phyloP scores from a whole-genome alignment of 1,140 invertebrate species.

The Nylanderia fulva region DNA sequence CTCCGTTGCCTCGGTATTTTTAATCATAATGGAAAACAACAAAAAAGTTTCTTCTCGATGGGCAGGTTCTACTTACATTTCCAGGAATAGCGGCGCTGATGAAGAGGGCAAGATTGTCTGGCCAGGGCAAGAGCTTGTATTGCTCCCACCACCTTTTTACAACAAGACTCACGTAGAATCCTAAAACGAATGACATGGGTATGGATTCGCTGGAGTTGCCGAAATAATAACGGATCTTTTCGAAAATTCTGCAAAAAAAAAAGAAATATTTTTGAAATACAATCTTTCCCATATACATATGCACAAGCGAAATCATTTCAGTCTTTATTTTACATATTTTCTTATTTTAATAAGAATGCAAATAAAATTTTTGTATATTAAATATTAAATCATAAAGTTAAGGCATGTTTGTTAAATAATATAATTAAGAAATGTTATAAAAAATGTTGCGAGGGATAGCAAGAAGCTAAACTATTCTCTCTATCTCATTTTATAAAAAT shows the following conservation, averaged over 20 bases:
- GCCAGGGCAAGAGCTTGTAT: conserved; percentile 95
- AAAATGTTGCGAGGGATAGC: background rate
- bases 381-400: background rate
- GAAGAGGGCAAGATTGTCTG: conserved; percentile 95
- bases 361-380: background rate
- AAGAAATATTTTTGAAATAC: background rate
- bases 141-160: conserved; percentile 97
- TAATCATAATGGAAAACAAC: conserved; percentile 8
- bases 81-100: conserved; percentile 96
- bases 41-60: conserved; percentile 8
- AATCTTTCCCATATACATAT: background rate
- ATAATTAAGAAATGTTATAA: conserved; percentile 23
- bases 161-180: conserved; percentile 96
- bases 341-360: background rate
- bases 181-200: conserved; percentile 97
- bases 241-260: conserved; percentile 90
- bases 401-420: background rate
- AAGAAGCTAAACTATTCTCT: background rate
- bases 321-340: background rate
- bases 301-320: too few relatives aligned
- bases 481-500: background rate
- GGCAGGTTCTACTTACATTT: conserved; percentile 90
- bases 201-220: conserved; percentile 93
- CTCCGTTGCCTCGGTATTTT: background rate
- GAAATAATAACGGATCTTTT: conserved; percentile 92